Conservation (phyloP, 2,113 vertebrate genomes). For the Arvicanthis niloticus region DNA sequence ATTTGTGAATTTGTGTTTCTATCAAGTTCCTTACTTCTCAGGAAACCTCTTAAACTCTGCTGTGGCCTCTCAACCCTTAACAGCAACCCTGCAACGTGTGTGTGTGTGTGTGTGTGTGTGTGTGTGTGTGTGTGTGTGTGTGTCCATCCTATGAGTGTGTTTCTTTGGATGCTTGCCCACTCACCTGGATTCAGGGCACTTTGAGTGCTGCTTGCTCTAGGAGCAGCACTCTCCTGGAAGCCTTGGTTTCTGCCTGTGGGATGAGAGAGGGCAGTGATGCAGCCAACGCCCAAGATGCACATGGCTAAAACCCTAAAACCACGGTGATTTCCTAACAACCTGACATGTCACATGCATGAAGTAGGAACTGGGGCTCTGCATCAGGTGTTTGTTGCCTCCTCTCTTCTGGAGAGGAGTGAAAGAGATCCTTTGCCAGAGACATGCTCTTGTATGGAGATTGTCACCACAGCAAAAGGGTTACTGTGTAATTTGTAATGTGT, state of each 20-base stretch:
- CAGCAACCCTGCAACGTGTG: background rate
- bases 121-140: background rate
- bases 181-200: background rate
- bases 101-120: background rate
- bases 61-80: background rate
- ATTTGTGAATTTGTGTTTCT: background rate
- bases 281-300: background rate
- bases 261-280: background rate
- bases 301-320: background rate
- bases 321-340: background rate
- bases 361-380: background rate
- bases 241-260: background rate
- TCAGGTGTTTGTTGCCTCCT: background rate
- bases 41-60: background rate
- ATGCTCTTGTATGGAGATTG: background rate
- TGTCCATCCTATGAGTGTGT: background rate
- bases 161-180: background rate
- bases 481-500: background rate
- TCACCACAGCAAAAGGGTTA: too few relatives aligned
- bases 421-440: background rate
- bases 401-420: background rate
- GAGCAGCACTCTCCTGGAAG: background rate
- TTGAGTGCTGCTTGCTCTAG: background rate
- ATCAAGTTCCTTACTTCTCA: background rate
- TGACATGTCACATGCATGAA: background rate